phyloP scores from a whole-genome alignment of 2,888 invertebrate genomes.

The Drosophila neonasuta region DNA sequence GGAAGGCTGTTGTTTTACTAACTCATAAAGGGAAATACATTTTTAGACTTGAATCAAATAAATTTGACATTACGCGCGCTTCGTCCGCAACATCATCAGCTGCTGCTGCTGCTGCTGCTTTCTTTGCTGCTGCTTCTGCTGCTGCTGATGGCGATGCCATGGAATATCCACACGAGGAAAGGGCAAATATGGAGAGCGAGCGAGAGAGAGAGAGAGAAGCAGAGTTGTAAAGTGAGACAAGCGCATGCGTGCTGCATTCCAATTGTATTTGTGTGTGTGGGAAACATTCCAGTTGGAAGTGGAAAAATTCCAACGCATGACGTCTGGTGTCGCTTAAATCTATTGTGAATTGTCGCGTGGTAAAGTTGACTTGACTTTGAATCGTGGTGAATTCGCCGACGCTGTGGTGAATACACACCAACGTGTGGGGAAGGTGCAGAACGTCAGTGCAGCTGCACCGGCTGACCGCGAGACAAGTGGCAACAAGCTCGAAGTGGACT shows the following conservation, averaged over 20 bases:
- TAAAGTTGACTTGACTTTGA: constrained; percentile 1
- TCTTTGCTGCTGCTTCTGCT: constrained; percentile 51
- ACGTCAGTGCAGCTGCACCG: constrained; percentile 65
- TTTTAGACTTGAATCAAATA: constrained; percentile 45
- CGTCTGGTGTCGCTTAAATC: constrained; percentile 41
- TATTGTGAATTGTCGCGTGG: constrained; percentile 59
- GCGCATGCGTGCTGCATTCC: constrained; percentile 57
- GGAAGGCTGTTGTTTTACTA: constrained; percentile 14
- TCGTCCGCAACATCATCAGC: constrained; percentile 62
- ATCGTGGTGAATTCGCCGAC: constrained; percentile 32
- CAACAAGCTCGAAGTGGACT: constrained; percentile 26
- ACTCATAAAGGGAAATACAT: constrained; percentile 18
- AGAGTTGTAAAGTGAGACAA: constrained; percentile 13
- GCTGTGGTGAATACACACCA: constrained; percentile 40
- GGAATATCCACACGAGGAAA: constrained; percentile 12
- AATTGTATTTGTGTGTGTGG: constrained; percentile 53
- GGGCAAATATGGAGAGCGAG: background rate
- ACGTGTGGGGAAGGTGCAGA: background rate
- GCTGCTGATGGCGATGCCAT: constrained; percentile 51
- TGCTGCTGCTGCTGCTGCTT: constrained; percentile 60
- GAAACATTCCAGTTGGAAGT: constrained; percentile 53
- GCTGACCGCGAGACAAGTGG: constrained; percentile 25
- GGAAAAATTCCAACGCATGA: constrained; percentile 67
- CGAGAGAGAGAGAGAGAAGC: background rate
- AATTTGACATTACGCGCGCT: constrained; percentile 64